Evolutionary conservation across 2,888 invertebrate genomes (phyloP), one percentile per base, ranked within the genome.

Genomic region (Machimus rusticus): DNA sequence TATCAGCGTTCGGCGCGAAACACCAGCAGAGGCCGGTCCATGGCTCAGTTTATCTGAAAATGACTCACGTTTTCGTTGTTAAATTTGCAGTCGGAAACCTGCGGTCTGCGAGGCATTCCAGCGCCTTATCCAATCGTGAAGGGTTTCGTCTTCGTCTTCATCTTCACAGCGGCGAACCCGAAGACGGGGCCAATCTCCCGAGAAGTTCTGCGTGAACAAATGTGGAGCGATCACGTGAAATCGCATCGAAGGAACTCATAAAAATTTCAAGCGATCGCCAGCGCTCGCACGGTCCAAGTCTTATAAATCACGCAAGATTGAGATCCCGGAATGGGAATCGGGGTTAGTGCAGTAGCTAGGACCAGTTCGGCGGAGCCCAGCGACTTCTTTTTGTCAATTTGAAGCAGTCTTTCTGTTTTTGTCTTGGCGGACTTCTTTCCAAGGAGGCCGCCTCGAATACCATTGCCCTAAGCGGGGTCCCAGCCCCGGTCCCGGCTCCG

Each of bases 291-390:
- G 28, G 55, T 51, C 23, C 55, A 51, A 12, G 66, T 66, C 23
- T 76, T 81, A 81, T 81, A 81, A 81, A 81, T 81, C 81, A 81
- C 66, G 23, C 9, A 46, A 46, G 43, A 46, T 16, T 55, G 19
- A 66, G 19, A 28, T 66, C 66, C 86, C 86, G n/a, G 55, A 86
- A 86, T 86, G 77, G 86, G 19, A 77, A 86, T 86, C 77, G 86
- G 76, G 86, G 86, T 86, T 86, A 86, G 51, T 46, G 28, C 81
- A 86, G 86, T 86, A 86, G 86, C 77, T 39, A 39, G 43, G 86
- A 77, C 86, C 77, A 23, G 86, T 86, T 39, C 55, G 77, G n/a
- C 51, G 77, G 31, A 31, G 79, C 23, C 28, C 46, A 31, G 5
- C 23, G 31, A 51, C 81, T 55, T 81, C 55, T 81, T 55, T 81